phyloP scores from a whole-genome alignment of 1,140 invertebrate species.

The Camponotus pennsylvanicus region DNA sequence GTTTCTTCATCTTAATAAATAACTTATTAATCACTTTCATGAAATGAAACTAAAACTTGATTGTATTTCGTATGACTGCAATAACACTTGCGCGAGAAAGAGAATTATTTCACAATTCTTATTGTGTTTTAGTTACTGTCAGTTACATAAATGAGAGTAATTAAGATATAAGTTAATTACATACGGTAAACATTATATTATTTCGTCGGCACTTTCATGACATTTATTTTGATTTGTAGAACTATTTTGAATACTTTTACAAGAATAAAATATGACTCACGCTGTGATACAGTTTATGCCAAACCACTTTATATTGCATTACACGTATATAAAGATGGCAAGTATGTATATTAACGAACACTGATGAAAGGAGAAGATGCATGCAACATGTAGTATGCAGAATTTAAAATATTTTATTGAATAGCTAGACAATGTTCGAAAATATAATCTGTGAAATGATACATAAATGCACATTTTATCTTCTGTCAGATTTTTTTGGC shows the following conservation, averaged over 20 bases:
- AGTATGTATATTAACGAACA: no score
- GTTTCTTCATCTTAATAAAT: no score
- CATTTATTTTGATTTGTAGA: no score
- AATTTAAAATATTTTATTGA: no score
- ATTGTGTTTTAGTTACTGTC: slow-evolving; percentile 1
- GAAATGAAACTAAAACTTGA: background rate
- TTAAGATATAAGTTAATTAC: background rate
- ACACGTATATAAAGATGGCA: no score
- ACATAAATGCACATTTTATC: slow-evolving; percentile 17
- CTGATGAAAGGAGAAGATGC: no score
- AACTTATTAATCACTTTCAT: background rate
- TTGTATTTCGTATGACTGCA: background rate
- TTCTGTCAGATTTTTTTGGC: background rate
- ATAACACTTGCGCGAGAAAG: background rate
- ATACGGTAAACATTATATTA: background rate
- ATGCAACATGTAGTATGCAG: no score
- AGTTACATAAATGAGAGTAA: slow-evolving; percentile 21
- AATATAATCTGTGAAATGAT: background rate
- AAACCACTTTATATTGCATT: no score
- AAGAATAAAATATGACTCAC: no score
- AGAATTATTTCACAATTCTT: slow-evolving; percentile 4
- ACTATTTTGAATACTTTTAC: no score
- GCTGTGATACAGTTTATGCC: no score
- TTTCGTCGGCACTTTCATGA: background rate
- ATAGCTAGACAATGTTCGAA: background rate